Conservation (phyloP, 2,113 vertebrate species). For the Alouatta palliata region DNA sequence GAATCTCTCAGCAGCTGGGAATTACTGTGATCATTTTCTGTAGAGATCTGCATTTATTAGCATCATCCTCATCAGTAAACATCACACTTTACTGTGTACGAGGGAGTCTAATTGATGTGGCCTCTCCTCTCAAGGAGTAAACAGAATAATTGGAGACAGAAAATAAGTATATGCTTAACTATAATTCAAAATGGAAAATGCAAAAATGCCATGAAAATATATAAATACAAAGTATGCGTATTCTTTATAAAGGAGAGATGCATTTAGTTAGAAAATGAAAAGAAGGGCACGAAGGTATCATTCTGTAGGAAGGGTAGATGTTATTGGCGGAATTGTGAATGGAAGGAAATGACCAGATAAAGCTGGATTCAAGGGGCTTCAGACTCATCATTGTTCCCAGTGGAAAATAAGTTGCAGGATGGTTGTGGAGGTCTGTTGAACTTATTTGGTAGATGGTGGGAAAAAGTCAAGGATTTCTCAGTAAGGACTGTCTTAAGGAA, state of each 20-base stretch:
- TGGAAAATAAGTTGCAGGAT: background rate
- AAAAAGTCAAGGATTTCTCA: background rate
- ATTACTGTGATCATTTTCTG: background rate
- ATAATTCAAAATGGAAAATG: background rate
- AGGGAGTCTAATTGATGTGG: background rate
- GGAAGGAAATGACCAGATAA: background rate
- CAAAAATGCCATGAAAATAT: background rate
- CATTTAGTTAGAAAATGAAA: background rate
- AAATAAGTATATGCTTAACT: background rate
- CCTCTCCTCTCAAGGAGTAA: background rate
- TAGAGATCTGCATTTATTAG: background rate
- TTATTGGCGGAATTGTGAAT: background rate
- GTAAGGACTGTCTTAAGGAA: background rate
- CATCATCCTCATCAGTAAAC: conserved; percentile 31
- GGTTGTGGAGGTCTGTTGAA: background rate
- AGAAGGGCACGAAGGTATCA: background rate
- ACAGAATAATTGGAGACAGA: background rate
- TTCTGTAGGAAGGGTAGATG: background rate
- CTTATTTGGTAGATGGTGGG: background rate
- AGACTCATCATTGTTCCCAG: background rate
- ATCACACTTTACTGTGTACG: background rate
- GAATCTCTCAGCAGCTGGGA: background rate
- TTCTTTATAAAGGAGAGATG: background rate
- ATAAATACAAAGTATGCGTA: background rate
- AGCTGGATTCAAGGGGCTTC: background rate